Conservation (phyloP, 2,113 vertebrate species). For the Maccullochella peelii region DNA sequence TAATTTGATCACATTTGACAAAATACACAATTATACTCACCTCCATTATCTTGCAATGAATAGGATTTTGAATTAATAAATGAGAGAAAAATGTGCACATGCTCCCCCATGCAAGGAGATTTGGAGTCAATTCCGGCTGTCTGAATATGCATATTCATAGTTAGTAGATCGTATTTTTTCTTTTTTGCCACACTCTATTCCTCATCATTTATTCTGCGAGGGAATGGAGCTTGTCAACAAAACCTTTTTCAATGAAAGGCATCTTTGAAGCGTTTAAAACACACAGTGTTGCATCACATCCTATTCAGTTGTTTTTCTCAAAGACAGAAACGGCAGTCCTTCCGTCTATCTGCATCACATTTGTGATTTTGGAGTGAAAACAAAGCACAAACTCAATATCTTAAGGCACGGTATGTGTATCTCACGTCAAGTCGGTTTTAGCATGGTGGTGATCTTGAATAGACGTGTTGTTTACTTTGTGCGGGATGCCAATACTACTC, state of each 20-base stretch:
- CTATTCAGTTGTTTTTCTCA: conserved; percentile 53
- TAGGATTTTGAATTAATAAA: conserved; percentile 81
- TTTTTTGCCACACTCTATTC: conserved; percentile 56
- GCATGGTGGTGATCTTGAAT: conserved; percentile 67
- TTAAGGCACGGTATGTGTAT: conserved; percentile 55
- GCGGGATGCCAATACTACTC: conserved; percentile 46
- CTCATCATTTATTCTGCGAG: conserved; percentile 72
- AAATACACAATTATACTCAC: conserved; percentile 81
- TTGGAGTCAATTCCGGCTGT: conserved; percentile 69
- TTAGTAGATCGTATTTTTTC: conserved; percentile 51
- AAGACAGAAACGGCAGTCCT: conserved; percentile 47
- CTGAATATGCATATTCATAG: conserved; percentile 81
- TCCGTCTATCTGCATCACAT: conserved; percentile 58
- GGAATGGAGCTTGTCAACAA: conserved; percentile 76
- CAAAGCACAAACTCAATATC: conserved; percentile 66
- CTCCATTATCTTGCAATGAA: conserved; percentile 71
- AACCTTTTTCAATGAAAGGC: conserved; percentile 71
- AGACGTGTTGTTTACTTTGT: conserved; percentile 60
- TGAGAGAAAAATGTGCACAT: conserved; percentile 58
- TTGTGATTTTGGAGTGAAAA: conserved; percentile 71
- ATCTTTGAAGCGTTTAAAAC: conserved; percentile 65
- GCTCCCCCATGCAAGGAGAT: conserved; percentile 74
- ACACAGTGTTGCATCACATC: conserved; percentile 60
- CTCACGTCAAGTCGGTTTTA: conserved; percentile 60
- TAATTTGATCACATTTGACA: conserved; percentile 83